Percentiles rank a stretch among this genome's conserved stretches.
phyloP scores from a whole-genome alignment of 2,113 vertebrate genomes.

The Psilopogon haemacephalus region DNA sequence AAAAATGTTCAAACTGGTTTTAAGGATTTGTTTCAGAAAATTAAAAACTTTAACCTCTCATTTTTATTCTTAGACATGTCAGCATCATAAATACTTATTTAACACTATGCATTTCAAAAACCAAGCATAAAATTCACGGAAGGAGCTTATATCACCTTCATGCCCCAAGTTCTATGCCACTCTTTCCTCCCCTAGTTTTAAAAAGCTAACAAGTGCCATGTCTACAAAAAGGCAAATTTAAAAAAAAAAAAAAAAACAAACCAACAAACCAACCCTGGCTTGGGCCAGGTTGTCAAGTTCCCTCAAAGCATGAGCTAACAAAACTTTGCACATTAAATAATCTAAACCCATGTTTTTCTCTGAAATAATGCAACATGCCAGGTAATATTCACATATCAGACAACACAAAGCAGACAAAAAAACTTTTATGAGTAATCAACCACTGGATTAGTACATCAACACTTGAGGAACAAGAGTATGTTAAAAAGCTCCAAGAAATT shows the following conservation, averaged over 20 bases:
- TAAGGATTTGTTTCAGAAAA: not conserved
- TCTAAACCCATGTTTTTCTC: not conserved
- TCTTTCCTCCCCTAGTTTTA: not conserved
- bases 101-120: not conserved
- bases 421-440: not conserved
- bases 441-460: not conserved
- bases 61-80: not conserved
- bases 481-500: not conserved
- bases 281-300: not conserved
- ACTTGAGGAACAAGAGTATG: not conserved
- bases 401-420: not conserved
- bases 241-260: too few relatives aligned
- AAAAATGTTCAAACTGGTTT: not conserved
- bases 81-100: not conserved
- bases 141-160: not conserved
- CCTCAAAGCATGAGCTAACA: not conserved
- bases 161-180: not conserved
- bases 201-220: not conserved
- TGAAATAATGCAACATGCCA: not conserved
- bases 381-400: not conserved
- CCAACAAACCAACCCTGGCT: too few relatives aligned
- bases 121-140: not conserved
- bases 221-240: not conserved
- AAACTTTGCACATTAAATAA: not conserved
- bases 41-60: not conserved